Percentiles rank a stretch among this genome's conserved stretches.
These are phyloP conservation scores for Hepsetus odoe DNA, from an alignment of 2,113 vertebrate genomes.

Conservation along the genomic window DNA sequence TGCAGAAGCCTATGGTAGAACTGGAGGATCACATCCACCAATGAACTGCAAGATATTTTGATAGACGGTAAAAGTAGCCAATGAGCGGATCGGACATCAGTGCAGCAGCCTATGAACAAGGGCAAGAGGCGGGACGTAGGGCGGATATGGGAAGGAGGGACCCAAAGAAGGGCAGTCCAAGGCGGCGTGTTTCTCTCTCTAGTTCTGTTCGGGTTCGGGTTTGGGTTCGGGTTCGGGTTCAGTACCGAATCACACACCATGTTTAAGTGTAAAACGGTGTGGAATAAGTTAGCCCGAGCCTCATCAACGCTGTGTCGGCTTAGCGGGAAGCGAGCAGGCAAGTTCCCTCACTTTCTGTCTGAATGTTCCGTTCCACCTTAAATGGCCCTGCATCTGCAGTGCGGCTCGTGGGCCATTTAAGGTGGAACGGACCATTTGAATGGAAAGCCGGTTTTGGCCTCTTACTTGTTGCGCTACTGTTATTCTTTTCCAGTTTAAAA, in stretches of 20 bases:
- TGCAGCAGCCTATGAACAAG: background rate
- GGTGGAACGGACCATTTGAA: no score
- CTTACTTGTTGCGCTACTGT: no score
- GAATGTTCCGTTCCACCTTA: background rate
- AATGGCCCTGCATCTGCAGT: background rate
- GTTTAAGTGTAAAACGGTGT: conserved; percentile 70
- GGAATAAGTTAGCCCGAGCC: conserved; percentile 69
- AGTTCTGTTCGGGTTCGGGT: background rate
- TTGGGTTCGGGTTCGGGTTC: no score
- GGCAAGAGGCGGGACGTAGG: background rate
- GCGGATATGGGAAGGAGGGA: conserved; percentile 47
- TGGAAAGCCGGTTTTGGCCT: no score
- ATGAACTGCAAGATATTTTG: background rate
- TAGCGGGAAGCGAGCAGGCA: conserved; percentile 69
- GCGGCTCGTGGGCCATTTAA: no score
- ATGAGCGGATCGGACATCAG: background rate
- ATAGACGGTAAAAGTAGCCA: conserved; percentile 20
- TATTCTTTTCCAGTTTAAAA: no score
- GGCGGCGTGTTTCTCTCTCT: background rate
- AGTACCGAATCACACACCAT: conserved; percentile 61
- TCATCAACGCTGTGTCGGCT: conserved; percentile 73
- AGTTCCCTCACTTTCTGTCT: conserved; percentile 37
- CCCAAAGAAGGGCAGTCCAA: conserved; percentile 27
- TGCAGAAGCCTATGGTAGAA: no score
- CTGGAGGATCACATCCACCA: background rate